Evolutionary conservation across 2,797 vertebrate genomes (phyloP), one percentile per base, ranked within the genome.

Genomic region (Avahi laniger): DNA sequence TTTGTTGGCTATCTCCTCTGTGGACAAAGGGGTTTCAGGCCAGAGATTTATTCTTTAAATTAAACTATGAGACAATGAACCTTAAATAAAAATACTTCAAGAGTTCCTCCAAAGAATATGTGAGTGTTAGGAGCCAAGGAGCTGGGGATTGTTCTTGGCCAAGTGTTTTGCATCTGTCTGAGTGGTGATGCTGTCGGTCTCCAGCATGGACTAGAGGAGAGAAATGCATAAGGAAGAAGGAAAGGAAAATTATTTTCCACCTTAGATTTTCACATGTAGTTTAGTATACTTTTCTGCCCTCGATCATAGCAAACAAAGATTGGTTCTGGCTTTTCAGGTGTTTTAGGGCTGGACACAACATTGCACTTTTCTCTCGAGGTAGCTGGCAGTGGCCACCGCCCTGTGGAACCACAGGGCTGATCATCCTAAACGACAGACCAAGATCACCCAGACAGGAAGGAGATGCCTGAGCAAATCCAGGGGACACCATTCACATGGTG

Each of bases 31-130:
- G 11, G 26, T 93, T 91, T 78, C n/a, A 89, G 61, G 54, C 41
- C 82, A 92, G 33, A 93, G 69, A 57, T 52, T 73, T 59, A 75
- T 46, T 28, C 15, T 79, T 78, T 52, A 93, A 63, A 41, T 94
- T 89, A 90, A 94, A 82, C 63, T 78, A 18, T 46, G 80, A 83
- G 17, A 35, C 54, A 97, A 72, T 12, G 9, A 63, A 85, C 73
- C 72, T 84, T 73, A 91, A 78, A 88, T 35, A 76, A 61, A 96
- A 93, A 88, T 48, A 76, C 46, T 43, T 48, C 57, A 50, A 76
- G 67, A 17, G 10, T 26, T 54, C n/a, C 73, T 87, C 18, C 43
- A 73, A 91, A 94, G 75, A 83, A 91, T 20, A 12, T 70, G 35
- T 48, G 26, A 54, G n/a, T 43, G 22, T 8, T 12, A 26, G 75